Percentiles rank a stretch among this genome's conserved stretches.
These are phyloP conservation scores for Apoda limacodes DNA, from an alignment of 2,888 invertebrate species.

Conservation along the genomic window DNA sequence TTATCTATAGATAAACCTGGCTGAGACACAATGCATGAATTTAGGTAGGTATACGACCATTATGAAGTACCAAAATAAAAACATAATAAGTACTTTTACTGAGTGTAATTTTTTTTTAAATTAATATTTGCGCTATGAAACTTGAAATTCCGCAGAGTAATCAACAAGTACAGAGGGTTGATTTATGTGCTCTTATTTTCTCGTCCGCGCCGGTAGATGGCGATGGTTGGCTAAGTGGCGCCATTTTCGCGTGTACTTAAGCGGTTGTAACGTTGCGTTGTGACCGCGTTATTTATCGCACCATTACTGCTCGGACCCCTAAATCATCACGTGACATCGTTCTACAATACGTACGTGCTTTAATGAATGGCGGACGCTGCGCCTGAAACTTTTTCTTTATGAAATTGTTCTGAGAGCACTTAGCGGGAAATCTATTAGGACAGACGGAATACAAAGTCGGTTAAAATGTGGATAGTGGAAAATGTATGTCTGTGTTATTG, in stretches of 20 bases:
- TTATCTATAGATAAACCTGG: too few species aligned
- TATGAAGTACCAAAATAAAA: too few species aligned
- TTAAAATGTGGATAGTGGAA: too few species aligned
- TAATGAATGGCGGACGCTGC: slow-evolving; percentile 53
- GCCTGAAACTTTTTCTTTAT: slow-evolving; percentile 48
- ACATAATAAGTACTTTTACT: too few species aligned
- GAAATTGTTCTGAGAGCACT: slow-evolving; percentile 59
- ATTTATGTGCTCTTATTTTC: slow-evolving; percentile 37
- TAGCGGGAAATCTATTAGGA: slow-evolving; percentile 60
- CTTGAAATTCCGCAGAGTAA: slow-evolving; percentile 27
- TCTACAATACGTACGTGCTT: slow-evolving; percentile 48
- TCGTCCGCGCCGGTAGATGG: slow-evolving; percentile 40
- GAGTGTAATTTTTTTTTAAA: too few species aligned
- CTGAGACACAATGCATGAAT: too few species aligned
- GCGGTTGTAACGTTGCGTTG: slow-evolving; percentile 30
- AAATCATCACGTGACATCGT: slow-evolving; percentile 67
- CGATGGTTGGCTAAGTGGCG: slow-evolving; percentile 47
- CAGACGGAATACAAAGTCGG: too few species aligned
- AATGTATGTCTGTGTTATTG: too few species aligned
- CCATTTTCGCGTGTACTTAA: slow-evolving; percentile 51
- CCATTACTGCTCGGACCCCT: slow-evolving; percentile 63
- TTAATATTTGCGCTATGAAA: too few species aligned
- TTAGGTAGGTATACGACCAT: too few species aligned
- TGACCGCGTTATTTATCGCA: slow-evolving; percentile 67
- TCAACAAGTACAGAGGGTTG: slow-evolving; percentile 31